phyloP scores from a whole-genome alignment of 2,797 vertebrate genomes.

The Pterois miles region DNA sequence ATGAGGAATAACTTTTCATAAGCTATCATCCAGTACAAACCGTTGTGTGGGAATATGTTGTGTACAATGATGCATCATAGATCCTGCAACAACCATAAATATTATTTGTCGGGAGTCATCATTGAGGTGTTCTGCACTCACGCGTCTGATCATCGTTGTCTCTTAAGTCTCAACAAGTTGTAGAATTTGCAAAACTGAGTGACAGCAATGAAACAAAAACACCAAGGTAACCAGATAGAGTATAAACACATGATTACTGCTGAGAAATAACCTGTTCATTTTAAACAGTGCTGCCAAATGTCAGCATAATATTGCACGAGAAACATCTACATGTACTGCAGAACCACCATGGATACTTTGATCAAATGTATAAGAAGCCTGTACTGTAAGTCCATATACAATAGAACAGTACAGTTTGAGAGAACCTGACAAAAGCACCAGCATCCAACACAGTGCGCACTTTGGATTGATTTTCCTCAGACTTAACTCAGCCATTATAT shows the following conservation, averaged over 20 bases:
- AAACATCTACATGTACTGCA: slow-evolving; percentile 17
- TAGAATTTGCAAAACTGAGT: slow-evolving; percentile 25
- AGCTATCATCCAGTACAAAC: too few relatives aligned
- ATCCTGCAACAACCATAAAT: not conserved
- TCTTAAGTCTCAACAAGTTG: slow-evolving; percentile 32
- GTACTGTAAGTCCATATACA: slow-evolving; percentile 49
- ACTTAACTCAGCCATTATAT: slow-evolving; percentile 36
- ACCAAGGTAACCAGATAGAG: slow-evolving; percentile 1
- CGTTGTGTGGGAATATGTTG: too few relatives aligned
- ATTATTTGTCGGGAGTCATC: not conserved
- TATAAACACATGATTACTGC: slow-evolving; percentile 4
- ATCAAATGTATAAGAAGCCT: slow-evolving; percentile 45
- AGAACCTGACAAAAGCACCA: slow-evolving; percentile 58
- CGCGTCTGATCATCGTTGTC: not conserved
- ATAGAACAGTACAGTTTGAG: slow-evolving; percentile 5
- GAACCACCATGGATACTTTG: slow-evolving; percentile 31
- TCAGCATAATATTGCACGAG: slow-evolving; percentile 33
- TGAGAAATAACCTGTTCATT: slow-evolving; percentile 54
- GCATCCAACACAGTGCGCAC: slow-evolving; percentile 28
- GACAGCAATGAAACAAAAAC: slow-evolving; percentile 18
- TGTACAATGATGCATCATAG: not conserved
- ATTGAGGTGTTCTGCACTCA: not conserved
- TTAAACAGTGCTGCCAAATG: slow-evolving; percentile 45
- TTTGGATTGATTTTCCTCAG: slow-evolving; percentile 35
- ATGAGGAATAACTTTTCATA: too few relatives aligned